Base-by-base conservation (phyloP, 2,113 vertebrate species). In the Psittacus erithacus region DNA sequence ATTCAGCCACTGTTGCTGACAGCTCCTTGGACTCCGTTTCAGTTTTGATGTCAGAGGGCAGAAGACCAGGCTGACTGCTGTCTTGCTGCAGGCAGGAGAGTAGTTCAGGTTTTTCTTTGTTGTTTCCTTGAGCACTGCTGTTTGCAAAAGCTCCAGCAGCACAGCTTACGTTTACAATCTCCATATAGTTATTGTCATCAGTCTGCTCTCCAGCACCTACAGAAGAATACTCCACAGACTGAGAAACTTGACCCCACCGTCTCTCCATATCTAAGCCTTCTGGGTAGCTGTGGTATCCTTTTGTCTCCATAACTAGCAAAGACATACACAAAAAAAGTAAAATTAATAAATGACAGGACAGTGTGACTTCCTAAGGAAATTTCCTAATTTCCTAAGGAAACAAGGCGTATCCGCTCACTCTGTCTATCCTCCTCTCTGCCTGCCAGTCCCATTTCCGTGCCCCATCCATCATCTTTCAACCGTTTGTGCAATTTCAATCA, bases 21-120 rank as follows among this genome's bases (percentile, higher is more conserved):
- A 99, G 99, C 96, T 99, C 99, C 97, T 99, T 99, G 7, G 99
- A 99, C 96, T 99, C 99, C 6, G 98, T 98, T 96, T 99, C 99
- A 0, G 98, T 98, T 97, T 99, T 98, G 96, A 98, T 98, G 93
- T 98, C 98, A 87, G 99, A 98, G 71, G 98, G 97, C 92, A 99
- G 96, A 97, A 98, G 98, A 96, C 98, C 97, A 93, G 98, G 97
- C 67, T 98, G 98, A 96, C 96, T 97, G 70, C 76, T 97, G 94
- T 99, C 99, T 97, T 98, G 98, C 93, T 98, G 98, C 90, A 98
- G 98, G 96, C 98, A 98, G 93, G 98, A 96, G 86, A 98, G 97
- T 75, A 98, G 96, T 90, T 98, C 98, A 47, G 98, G 98, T 96
- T 99, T 99, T 96, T 99, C 98, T 96, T 98, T 98, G 94, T 93